Base-by-base conservation (phyloP, 2,888 invertebrate species). In the Parasteatoda lunata region DNA sequence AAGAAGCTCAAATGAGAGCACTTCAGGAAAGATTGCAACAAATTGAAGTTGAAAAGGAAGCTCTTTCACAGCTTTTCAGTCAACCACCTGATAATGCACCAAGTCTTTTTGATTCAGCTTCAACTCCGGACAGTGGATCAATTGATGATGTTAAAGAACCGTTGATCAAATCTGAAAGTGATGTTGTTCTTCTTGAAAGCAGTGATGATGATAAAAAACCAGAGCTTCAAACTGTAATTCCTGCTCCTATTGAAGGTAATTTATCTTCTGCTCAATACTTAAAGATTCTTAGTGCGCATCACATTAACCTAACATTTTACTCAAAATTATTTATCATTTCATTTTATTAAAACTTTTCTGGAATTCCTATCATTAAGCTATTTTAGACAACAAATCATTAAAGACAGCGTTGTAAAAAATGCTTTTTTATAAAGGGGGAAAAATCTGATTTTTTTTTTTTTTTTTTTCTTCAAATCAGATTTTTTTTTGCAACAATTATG, bases 1-100 rank as follows among this genome's bases (percentile, higher is more conserved):
- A 91, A 86, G 93, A 93, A 88, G 90, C 91, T n/a, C 92, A 92
- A 90, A 91, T 92, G 88, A 88, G 90, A 5, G 90, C 91, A 5
- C 89, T 90, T 30, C 89, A 90, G 65, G 89, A 90, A 65, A 70
- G 89, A 48, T 79, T 88, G 15, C 89, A 89, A 66, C 90, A 89
- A 75, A 89, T 90, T 75, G 89, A 90, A 72, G 88, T 86, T 64
- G 80, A 84, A 80, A 76, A 84, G 79, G 89, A 89, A 82, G 86
- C 84, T 68, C 69, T 88, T 54, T 83, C 88, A 68, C 89, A 89
- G 77, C 75, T 89, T 47, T 88, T 88, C 52, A 86, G 82, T 59
- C 83, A 87, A 65, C 77, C 83, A 54, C 64, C 80, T 59, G 64
- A 54, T 72, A 88, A 86, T 84, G 77, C 78, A 77, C 73, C 83